A percentile compares a stretch with the other conserved stretches of the same genome.
Conservation (phyloP, 1,140 invertebrate species). For the Octopus bimaculoides region DNA sequence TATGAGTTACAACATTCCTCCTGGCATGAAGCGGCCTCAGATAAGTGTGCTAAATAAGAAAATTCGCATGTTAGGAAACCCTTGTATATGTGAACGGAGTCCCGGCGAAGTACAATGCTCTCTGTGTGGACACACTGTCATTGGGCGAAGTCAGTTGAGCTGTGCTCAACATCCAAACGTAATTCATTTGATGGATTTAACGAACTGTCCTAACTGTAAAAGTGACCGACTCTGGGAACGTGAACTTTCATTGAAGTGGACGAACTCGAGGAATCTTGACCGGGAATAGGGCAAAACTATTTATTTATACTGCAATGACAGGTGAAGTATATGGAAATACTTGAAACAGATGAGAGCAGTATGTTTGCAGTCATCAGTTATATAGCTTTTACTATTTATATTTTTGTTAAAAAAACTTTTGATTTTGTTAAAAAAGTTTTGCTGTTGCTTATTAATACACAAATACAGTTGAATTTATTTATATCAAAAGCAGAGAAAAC, state of each 20-base stretch:
- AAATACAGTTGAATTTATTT: too few species aligned
- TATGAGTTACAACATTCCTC: neutral
- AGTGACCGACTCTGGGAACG: constrained; percentile 7
- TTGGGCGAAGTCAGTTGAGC: constrained; percentile 22
- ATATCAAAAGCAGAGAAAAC: too few species aligned
- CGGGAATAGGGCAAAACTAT: too few species aligned
- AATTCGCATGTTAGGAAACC: neutral
- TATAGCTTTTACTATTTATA: too few species aligned
- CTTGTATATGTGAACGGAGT: constrained; percentile 28
- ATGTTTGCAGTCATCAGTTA: too few species aligned
- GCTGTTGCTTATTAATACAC: too few species aligned
- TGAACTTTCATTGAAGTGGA: neutral
- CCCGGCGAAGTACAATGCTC: constrained; percentile 24
- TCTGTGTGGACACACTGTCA: constrained; percentile 26
- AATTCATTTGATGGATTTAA: constrained; percentile 31
- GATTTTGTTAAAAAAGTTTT: too few species aligned
- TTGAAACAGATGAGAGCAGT: too few species aligned
- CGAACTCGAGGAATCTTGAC: too few species aligned
- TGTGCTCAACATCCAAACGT: constrained; percentile 27
- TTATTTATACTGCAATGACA: too few species aligned
- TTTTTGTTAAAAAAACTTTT: too few species aligned
- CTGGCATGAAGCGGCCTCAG: neutral
- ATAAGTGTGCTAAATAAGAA: neutral
- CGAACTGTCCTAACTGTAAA: constrained; percentile 30
- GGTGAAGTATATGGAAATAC: too few species aligned